Evolutionary conservation across 2,888 invertebrate species (phyloP).

Genomic region (Chouioia cunea): DNA sequence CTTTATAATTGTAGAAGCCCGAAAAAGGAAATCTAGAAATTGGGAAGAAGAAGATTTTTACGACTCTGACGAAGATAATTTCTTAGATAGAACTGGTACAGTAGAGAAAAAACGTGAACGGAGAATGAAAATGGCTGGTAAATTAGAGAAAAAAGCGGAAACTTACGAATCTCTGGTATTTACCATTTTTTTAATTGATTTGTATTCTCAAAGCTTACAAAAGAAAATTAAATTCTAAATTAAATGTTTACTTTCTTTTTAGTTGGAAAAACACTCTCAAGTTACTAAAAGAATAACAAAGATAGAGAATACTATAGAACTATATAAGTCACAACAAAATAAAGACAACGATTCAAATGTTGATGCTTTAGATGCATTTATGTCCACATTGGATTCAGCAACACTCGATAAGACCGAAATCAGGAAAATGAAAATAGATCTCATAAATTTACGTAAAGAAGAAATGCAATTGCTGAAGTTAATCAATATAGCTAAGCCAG

Average conservation of each 20-base stretch:
- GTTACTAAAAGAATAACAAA: conserved; percentile 71
- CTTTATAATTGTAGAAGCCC: conserved; percentile 74
- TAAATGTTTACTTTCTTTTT: conserved; percentile 50
- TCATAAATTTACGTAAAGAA: conserved; percentile 79
- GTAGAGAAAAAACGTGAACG: conserved; percentile 88
- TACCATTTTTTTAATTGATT: conserved; percentile 1
- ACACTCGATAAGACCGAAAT: conserved; percentile 72
- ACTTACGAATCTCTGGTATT: conserved; percentile 79
- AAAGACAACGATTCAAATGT: conserved; percentile 67
- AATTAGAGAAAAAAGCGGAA: conserved; percentile 73
- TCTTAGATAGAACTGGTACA: conserved; percentile 93
- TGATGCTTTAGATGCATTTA: conserved; percentile 88
- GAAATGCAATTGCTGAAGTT: conserved; percentile 78
- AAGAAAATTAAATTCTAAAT: conserved; percentile 40
- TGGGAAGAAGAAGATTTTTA: conserved; percentile 92
- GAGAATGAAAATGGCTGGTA: conserved; percentile 78
- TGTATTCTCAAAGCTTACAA: conserved; percentile 43
- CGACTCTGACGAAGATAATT: conserved; percentile 95
- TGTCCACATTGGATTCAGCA: conserved; percentile 75
- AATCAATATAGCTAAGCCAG: conserved; percentile 81
- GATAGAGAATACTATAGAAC: conserved; percentile 72
- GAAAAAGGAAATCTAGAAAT: conserved; percentile 82
- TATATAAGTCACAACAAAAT: conserved; percentile 67
- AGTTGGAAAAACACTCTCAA: conserved; percentile 75
- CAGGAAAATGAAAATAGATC: conserved; percentile 77